These are phyloP conservation scores for Callosobruchus maculatus DNA, from an alignment of 2,888 invertebrate genomes.

Conservation along the genomic window DNA sequence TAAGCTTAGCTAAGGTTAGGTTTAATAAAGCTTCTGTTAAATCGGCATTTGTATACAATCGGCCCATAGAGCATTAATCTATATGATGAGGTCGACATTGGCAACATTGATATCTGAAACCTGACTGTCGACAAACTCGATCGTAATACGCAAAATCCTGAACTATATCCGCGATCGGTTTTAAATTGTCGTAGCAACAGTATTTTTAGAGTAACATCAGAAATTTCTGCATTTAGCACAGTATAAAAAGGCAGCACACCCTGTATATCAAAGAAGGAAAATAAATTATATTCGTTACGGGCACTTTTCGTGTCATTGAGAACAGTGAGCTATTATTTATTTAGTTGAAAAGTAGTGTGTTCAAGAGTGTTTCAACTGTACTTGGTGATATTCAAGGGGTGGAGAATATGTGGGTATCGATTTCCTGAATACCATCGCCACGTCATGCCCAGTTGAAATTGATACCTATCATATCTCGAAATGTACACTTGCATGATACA, in stretches of 20 bases:
- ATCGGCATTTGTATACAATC: too few relatives aligned
- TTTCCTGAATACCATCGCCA: background rate
- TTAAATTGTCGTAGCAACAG: too few relatives aligned
- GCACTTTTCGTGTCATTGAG: conserved; percentile 15
- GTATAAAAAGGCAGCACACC: background rate
- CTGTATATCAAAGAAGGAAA: background rate
- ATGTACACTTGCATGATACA: background rate
- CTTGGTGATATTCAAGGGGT: background rate
- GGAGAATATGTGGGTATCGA: background rate
- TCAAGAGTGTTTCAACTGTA: background rate
- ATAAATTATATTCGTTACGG: background rate
- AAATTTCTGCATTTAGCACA: too few relatives aligned
- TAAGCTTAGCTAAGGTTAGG: too few relatives aligned
- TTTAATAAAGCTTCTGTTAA: too few relatives aligned
- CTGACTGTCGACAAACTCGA: too few relatives aligned
- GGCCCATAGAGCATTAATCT: too few relatives aligned
- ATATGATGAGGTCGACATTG: too few relatives aligned
- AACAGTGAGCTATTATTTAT: background rate
- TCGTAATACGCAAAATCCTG: too few relatives aligned
- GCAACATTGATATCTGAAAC: too few relatives aligned
- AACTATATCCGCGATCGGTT: too few relatives aligned
- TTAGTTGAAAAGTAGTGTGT: background rate
- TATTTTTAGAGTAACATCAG: too few relatives aligned
- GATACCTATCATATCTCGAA: background rate
- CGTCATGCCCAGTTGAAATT: background rate